Evolutionary conservation across 2,888 invertebrate species (phyloP).

Genomic region (Digitonthophagus gazella): DNA sequence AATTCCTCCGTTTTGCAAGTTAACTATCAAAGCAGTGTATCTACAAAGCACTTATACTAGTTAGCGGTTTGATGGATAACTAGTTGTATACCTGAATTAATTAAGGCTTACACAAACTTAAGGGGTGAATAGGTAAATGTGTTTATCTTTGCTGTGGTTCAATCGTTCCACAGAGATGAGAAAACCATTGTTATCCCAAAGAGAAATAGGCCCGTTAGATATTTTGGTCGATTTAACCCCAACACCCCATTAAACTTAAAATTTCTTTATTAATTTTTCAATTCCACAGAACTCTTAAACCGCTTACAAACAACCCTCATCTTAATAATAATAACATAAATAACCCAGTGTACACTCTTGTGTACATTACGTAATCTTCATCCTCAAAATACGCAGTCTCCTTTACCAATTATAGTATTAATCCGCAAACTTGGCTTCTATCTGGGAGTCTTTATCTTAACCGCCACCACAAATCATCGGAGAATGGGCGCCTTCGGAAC

Average conservation of each 20-base stretch:
- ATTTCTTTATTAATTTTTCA: slow-evolving; percentile 2
- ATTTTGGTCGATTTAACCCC: no score
- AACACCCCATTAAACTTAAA: no score
- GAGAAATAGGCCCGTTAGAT: no score
- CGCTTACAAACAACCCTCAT: not conserved
- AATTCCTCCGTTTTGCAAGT: not conserved
- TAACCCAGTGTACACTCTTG: no score
- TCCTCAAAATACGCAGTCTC: not conserved
- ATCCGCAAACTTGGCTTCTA: not conserved
- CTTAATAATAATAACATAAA: no score
- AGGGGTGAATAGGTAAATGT: not conserved
- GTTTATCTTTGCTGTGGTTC: no score
- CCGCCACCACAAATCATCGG: not conserved
- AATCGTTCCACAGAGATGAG: no score
- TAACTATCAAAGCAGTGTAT: not conserved
- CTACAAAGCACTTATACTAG: not conserved
- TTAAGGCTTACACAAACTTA: not conserved
- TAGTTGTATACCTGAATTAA: not conserved
- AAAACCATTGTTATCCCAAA: no score
- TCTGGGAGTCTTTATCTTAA: not conserved
- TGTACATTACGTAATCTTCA: not conserved
- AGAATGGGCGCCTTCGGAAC: not conserved
- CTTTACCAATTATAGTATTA: not conserved
- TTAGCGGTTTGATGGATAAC: not conserved
- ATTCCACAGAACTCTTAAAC: not conserved